Percentiles rank a stretch among this genome's conserved stretches.
Conservation (phyloP, 92 coral and sea anemone genomes). For the Meandrina meandrites region DNA sequence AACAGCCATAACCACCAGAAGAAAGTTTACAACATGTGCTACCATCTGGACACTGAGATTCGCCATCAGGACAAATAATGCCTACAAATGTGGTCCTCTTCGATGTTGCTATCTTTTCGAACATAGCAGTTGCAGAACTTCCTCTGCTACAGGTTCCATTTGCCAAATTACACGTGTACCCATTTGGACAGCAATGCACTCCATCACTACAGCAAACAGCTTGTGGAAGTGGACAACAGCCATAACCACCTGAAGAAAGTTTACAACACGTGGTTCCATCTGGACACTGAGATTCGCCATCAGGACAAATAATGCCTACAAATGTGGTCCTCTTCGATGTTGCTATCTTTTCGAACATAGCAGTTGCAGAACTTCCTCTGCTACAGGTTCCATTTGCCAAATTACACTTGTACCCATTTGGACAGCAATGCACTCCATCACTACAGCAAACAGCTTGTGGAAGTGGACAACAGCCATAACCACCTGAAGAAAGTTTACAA, state of each 20-base stretch:
- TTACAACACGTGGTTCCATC: constrained; percentile 73
- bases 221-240: constrained; percentile 72
- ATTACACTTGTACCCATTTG: constrained; percentile 60
- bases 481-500: constrained; percentile 65
- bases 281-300: constrained; percentile 55
- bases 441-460: constrained; percentile 75
- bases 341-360: background rate
- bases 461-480: constrained; percentile 75
- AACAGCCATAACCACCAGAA: constrained; percentile 48
- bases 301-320: constrained; percentile 59
- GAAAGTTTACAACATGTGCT: constrained; percentile 56
- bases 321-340: background rate
- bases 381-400: constrained; percentile 40
- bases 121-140: background rate
- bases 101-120: background rate
- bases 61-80: constrained; percentile 46
- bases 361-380: background rate
- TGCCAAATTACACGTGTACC: constrained; percentile 61
- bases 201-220: constrained; percentile 71
- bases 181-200: constrained; percentile 66
- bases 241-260: constrained; percentile 61
- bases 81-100: too few species aligned
- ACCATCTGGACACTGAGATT: constrained; percentile 32
- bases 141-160: constrained; percentile 47
- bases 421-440: constrained; percentile 75